These are phyloP conservation scores for Rhyzopertha dominica DNA, from an alignment of 1,140 invertebrate species.

Conservation along the genomic window DNA sequence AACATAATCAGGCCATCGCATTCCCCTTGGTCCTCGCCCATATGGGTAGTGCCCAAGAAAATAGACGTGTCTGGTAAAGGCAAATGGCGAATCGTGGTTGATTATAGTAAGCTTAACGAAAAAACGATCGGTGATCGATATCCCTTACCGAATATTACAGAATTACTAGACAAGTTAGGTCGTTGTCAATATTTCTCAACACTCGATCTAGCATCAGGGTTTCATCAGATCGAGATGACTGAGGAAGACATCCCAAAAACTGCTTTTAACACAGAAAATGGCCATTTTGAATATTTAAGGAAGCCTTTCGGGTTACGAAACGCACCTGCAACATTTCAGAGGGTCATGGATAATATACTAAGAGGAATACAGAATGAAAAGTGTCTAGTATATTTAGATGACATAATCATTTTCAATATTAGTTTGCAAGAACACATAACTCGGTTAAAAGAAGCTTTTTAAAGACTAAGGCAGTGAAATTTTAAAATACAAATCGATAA, in stretches of 20 bases:
- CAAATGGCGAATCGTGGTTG: constrained; percentile 41
- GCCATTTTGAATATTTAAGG: constrained; percentile 12
- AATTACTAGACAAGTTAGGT: constrained; percentile 44
- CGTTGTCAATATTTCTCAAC: constrained; percentile 44
- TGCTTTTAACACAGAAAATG: constrained; percentile 5
- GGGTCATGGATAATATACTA: no score
- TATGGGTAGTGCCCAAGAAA: constrained; percentile 39
- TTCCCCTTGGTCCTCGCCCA: constrained; percentile 30
- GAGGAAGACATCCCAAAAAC: constrained; percentile 4
- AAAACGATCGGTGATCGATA: constrained; percentile 46
- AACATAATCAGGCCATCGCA: background rate
- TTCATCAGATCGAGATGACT: constrained; percentile 13
- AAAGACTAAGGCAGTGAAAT: constrained; percentile 32
- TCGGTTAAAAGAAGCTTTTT: background rate
- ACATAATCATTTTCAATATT: no score
- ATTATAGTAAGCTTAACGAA: constrained; percentile 43
- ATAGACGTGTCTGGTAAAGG: constrained; percentile 27
- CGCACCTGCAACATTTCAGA: no score
- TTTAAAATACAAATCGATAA: constrained; percentile 11
- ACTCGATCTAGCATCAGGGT: background rate
- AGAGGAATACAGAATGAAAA: background rate
- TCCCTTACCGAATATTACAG: constrained; percentile 51
- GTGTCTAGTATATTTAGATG: constrained; percentile 1
- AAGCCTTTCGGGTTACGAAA: constrained; percentile 14
- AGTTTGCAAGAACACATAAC: constrained; percentile 1